These are phyloP conservation scores for Pyrgus malvae DNA, from an alignment of 2,888 invertebrate genomes.

Conservation along the genomic window DNA sequence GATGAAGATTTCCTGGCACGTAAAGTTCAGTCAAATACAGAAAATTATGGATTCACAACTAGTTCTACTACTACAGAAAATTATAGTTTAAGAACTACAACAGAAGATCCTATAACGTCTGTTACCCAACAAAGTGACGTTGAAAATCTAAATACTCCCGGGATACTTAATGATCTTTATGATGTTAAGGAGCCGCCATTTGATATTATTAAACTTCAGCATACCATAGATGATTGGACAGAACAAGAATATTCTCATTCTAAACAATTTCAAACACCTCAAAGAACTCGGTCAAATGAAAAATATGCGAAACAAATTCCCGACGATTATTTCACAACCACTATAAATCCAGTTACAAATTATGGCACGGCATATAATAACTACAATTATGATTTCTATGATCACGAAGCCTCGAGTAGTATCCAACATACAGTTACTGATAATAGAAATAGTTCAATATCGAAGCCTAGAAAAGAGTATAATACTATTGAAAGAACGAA, in stretches of 20 bases:
- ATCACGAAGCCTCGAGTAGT: slow-evolving; percentile 75
- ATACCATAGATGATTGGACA: slow-evolving; percentile 93
- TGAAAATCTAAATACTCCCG: slow-evolving; percentile 69
- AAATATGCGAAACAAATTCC: slow-evolving; percentile 89
- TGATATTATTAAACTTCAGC: slow-evolving; percentile 88
- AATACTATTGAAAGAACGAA: slow-evolving; percentile 62
- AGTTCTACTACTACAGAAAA: slow-evolving; percentile 47
- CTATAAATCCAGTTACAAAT: slow-evolving; percentile 70
- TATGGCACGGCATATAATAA: slow-evolving; percentile 55
- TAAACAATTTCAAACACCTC: slow-evolving; percentile 68
- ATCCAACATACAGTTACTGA: slow-evolving; percentile 65
- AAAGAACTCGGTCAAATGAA: slow-evolving; percentile 77
- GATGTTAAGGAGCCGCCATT: slow-evolving; percentile 82
- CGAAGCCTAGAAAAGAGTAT: slow-evolving; percentile 54
- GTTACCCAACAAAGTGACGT: slow-evolving; percentile 74
- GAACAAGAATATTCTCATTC: slow-evolving; percentile 87
- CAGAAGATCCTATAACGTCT: slow-evolving; percentile 51
- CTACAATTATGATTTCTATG: slow-evolving; percentile 65
- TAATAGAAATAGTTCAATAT: slow-evolving; percentile 46
- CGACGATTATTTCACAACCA: slow-evolving; percentile 88
- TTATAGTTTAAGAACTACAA: slow-evolving; percentile 48
- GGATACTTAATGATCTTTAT: slow-evolving; percentile 60
- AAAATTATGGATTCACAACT: slow-evolving; percentile 37
- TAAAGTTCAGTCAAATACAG: slow-evolving; percentile 69
- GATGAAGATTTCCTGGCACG: slow-evolving; percentile 69